Evolutionary conservation across 2,113 vertebrate species (phyloP), one percentile per base, ranked within the genome.

Genomic region (Meleagris gallopavo): DNA sequence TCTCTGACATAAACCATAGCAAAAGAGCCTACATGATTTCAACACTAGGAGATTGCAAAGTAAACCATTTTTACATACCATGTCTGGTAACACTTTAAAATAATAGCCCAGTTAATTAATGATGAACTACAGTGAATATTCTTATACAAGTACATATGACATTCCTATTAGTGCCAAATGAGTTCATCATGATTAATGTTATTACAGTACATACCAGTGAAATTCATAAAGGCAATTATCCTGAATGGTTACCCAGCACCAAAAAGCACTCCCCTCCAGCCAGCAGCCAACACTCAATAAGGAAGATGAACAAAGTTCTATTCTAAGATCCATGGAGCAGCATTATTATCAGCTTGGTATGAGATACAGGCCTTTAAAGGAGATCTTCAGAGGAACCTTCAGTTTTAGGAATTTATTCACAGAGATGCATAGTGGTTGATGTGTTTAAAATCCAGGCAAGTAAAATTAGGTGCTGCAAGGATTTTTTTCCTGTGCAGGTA

Each of bases 31-130:
- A 97, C 97, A 96, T 95, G 94, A 97, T 98, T 97, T 98, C 97
- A 98, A 96, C 97, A 97, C 97, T 97, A 97, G 95, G 94, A 97
- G 96, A 97, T 97, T 94, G 97, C 96, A 98, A 98, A 97, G 96
- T 98, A 98, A 98, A 98, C 97, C 97, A 97, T 98, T 98, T 97
- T 97, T 97, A 97, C 98, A 98, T 98, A 98, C 98, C 98, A 98
- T 96, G 97, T 98, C 98, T 98, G 98, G 98, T 97, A 98, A 98
- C 97, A 98, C 98, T 98, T 98, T 98, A 97, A 96, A 97, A 98
- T 98, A 98, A 98, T 98, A 97, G 95, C 95, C 94, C 96, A 93
- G 97, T 97, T 98, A 98, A 98, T 98, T 98, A 98, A 98, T 97
- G 97, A 98, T 97, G 97, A 97, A 96, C 97, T 98, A 96, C 97